phyloP scores from a whole-genome alignment of 2,797 vertebrate genomes.

The Hypotaenidia okinawae region DNA sequence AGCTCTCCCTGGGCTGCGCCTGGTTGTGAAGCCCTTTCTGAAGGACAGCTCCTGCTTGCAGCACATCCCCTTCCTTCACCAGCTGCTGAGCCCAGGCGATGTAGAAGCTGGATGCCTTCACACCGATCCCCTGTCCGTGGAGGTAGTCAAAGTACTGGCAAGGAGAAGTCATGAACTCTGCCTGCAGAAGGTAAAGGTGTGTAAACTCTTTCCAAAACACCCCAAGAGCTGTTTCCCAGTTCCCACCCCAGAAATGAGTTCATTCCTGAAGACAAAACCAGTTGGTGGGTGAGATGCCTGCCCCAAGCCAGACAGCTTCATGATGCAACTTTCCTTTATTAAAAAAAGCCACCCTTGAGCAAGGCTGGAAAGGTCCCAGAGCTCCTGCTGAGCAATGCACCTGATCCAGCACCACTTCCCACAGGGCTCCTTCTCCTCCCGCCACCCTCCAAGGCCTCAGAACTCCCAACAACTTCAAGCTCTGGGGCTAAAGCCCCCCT shows the following conservation, averaged over 20 bases:
- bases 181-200: constrained; percentile 69
- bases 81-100: constrained; percentile 87
- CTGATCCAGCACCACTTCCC: neutral
- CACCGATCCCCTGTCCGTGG: constrained; percentile 82
- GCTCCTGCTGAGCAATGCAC: neutral
- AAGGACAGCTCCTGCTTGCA: constrained; percentile 80
- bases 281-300: rapidly evolving
- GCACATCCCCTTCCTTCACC: constrained; percentile 74
- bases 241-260: rapidly evolving
- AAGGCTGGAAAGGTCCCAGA: neutral
- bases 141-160: constrained; percentile 82
- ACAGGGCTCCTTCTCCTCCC: neutral
- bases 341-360: neutral
- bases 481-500: rapidly evolving
- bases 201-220: neutral
- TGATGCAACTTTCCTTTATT: too few species aligned
- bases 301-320: neutral
- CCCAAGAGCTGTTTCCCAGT: rapidly evolving
- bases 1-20: constrained; percentile 81
- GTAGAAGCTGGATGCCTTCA: constrained; percentile 79
- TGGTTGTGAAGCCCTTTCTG: constrained; percentile 84
- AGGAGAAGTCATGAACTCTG: constrained; percentile 81
- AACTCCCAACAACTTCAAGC: neutral
- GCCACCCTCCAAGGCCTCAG: neutral
- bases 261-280: neutral